Percentiles rank a stretch among this genome's conserved stretches.
Evolutionary conservation across 2,797 vertebrate genomes (phyloP).

Genomic region (Sebastolobus altivelis): DNA sequence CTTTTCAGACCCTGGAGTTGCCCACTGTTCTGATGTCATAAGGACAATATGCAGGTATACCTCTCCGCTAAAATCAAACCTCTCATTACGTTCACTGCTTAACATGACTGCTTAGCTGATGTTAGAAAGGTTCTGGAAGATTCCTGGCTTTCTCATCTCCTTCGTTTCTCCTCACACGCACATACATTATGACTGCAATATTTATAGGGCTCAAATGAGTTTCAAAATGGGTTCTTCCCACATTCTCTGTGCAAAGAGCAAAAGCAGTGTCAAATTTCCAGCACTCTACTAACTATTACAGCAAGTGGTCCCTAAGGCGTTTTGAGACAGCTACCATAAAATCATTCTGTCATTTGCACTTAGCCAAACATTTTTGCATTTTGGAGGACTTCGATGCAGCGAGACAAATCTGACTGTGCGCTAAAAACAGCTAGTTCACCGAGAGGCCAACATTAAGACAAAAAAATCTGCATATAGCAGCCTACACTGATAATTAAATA

Average conservation of each 20-base stretch:
- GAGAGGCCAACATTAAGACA: constrained; percentile 1
- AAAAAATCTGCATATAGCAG: constrained; percentile 20
- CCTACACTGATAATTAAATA: constrained; percentile 10
- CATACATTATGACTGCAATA: constrained; percentile 30
- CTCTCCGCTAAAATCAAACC: constrained; percentile 6
- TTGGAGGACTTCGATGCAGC: constrained; percentile 27
- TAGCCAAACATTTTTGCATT: constrained; percentile 32
- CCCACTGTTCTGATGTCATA: neutral
- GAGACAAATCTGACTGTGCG: constrained; percentile 24
- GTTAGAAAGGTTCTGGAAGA: neutral
- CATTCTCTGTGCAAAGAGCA: constrained; percentile 31
- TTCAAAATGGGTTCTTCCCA: constrained; percentile 40
- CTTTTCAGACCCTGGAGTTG: no score
- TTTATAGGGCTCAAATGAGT: constrained; percentile 36
- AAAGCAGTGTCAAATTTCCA: constrained; percentile 43
- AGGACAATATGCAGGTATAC: neutral
- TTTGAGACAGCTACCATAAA: constrained; percentile 57
- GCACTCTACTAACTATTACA: constrained; percentile 42
- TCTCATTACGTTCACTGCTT: neutral
- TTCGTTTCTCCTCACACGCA: constrained; percentile 12
- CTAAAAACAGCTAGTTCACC: constrained; percentile 17
- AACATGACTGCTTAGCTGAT: neutral
- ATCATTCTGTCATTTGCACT: constrained; percentile 58
- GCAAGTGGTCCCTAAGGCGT: constrained; percentile 37
- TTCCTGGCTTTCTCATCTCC: neutral